Base-by-base conservation (phyloP, 2,113 vertebrate genomes). In the Xyrauchen texanus region DNA sequence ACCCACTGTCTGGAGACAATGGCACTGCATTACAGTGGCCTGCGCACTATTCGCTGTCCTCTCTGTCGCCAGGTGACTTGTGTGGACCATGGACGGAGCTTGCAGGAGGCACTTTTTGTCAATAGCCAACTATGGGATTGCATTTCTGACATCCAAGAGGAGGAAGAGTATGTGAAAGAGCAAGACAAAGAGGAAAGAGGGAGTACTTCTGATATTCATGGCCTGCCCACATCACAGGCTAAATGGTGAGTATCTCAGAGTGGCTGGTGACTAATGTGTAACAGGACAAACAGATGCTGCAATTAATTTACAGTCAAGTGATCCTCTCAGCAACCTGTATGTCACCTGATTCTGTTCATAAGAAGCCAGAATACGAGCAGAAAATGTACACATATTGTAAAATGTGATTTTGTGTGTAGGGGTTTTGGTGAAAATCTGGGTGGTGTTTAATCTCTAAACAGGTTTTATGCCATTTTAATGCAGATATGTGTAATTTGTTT, bases 21-120 rank as follows among this genome's bases (percentile, higher is more conserved):
- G 79, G 87, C 88, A 0, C 81, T 62, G 82, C 10, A 34, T 58
- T 70, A 76, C 76, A 83, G 75, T 3, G 82, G 79, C 58, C 79
- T 90, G 70, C 77, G 91, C 58, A 90, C 85, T 0, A 79, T 93
- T 79, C 69, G 80, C 65, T 93, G 93, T 81, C 93, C 93, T 0
- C 34, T 92, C 72, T 93, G 93, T 45, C 90, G 93, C 5, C 86
- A 88, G 76, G 88, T 90, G 47, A 92, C 91, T 68, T 90, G 89
- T 61, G 12, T 93, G 13, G 85, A 77, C 6, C 80, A 3, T 0
- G 83, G 85, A n/a, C 82, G 80, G 15, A 81, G 84, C 57, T 83
- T 92, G 71, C 87, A 90, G 66, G 88, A 90, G 5, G 88, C 87
- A 0, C 88, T 93, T 79, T 92, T 89, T 90, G 90, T 93, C 16